Base-by-base conservation (phyloP, 2,888 invertebrate genomes). In the Dryococelus australis region DNA sequence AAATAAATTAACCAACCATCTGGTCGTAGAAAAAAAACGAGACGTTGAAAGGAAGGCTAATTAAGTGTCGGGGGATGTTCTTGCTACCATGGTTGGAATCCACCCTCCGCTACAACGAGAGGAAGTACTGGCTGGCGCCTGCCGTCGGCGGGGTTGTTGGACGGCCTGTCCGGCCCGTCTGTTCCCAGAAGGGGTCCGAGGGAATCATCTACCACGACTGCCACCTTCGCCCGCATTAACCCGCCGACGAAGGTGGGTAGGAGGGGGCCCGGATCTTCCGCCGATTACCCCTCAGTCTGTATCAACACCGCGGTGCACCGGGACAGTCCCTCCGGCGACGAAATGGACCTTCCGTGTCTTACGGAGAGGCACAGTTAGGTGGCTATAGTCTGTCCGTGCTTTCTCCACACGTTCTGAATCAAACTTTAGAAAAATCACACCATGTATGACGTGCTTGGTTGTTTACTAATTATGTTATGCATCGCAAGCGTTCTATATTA, bases 41-140 rank as follows among this genome's bases (percentile, higher is more conserved):
- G 65, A 20, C 65, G 16, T 10, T n/a, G 65, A 65, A n/a, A 4
- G 65, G n/a, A 65, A 20, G 65, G 24, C 10, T 65, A 65, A 65
- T 65, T 16, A 65, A 24, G 65, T 65, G 65, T 65, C 65, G n/a
- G 65, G 65, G 65, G 65, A 65, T 65, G 65, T 65, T 65, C 65
- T 16, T 9, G 20, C 16, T 65, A 24, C 65, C 65, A n/a, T n/a
- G 65, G n/a, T 24, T 65, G 65, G 65, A 65, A 65, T 65, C 24
- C 65, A 65, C 65, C 65, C 65, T n/a, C 65, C 65, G 8, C n/a
- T 65, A 10, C 65, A 47, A 20, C 65, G 13, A n/a, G 8, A 65
- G 24, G 8, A 24, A n/a, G 65, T 16, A 4, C 35, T 35, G 10
- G 65, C 65, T n/a, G 65, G 65, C 65, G 65, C 65, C 65, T 65